Base-by-base conservation (phyloP, 2,797 vertebrate genomes). In the Enteromius trimaculatus region DNA sequence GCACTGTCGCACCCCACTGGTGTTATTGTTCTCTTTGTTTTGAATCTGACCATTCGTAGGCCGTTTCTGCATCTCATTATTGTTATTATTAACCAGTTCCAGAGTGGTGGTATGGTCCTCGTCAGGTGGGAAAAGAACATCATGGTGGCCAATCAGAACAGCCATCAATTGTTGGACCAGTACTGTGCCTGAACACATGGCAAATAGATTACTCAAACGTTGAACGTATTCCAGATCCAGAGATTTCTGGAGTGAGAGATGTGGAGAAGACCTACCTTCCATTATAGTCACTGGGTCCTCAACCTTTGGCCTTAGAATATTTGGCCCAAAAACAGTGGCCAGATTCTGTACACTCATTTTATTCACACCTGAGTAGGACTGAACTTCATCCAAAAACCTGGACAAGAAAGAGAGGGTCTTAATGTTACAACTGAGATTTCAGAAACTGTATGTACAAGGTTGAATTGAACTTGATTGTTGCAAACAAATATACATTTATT, bases 271-370 rank as follows among this genome's bases (percentile, higher is more conserved):
- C 87, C 14, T 66, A 99, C 98, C 98, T 91, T 99, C 98, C 97
- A 99, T 99, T 83, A 99, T 99, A 19, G 98, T 96, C 81, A 99
- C 93, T 37, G 98, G 97, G 91, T 99, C 97, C 92, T 99, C 97
- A 23, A 99, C 90, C 92, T 98, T 99, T 51, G 97, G 96, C 64
- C 98, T 95, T 83, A 99, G 90, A 83, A 99, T 99, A 79, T 99
- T 99, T 51, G 98, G 97, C 69, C 97, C 98, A 87, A 99, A 99
- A 39, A 99, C 98, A 0, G 97, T 99, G n/a, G 97, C 98, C 89
- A 99, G 91, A 89, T 99, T 99, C 91, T 99, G 98, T 31, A 97
- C 96, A 0, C 97, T 99, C 97, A 99, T 99, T 94, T 99, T 99
- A 92, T 99, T 99, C 82, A 98, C 90, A 19, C 97, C 96, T 11